These are phyloP conservation scores for Oophaga pumilio DNA, from an alignment of 2,113 vertebrate genomes.

Conservation along the genomic window DNA sequence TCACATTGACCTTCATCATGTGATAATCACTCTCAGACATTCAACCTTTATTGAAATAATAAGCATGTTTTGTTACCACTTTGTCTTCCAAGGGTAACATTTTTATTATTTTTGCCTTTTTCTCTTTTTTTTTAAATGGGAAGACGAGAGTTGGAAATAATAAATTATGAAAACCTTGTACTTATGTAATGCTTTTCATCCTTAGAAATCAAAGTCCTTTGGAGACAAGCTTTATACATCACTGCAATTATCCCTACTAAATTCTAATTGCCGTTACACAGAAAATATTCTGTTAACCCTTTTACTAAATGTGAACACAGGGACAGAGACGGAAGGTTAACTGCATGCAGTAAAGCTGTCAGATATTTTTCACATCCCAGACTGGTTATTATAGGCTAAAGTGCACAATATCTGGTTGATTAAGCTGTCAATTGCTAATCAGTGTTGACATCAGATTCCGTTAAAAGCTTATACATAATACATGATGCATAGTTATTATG, in stretches of 20 bases:
- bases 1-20: not conserved
- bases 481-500: not conserved
- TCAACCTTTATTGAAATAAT: not conserved
- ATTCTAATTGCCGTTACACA: conserved; percentile 45
- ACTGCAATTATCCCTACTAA: conserved; percentile 53
- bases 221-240: conserved; percentile 45
- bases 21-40: not conserved
- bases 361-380: not conserved
- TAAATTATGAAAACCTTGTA: conserved; percentile 54
- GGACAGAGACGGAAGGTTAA: not conserved
- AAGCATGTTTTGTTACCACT: not conserved
- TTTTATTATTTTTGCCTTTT: not conserved
- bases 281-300: conserved; percentile 24
- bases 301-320: not conserved
- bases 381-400: not conserved
- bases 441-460: not conserved
- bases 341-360: not conserved
- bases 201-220: conserved; percentile 50
- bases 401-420: not conserved
- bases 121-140: not conserved
- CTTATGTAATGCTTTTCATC: conserved; percentile 57
- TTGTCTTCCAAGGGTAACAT: not conserved
- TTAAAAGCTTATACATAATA: not conserved
- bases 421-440: not conserved
- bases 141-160: conserved; percentile 44